Percentiles rank a stretch among this genome's conserved stretches.
Conservation (phyloP, 2,113 vertebrate genomes). For the Lepus americanus region DNA sequence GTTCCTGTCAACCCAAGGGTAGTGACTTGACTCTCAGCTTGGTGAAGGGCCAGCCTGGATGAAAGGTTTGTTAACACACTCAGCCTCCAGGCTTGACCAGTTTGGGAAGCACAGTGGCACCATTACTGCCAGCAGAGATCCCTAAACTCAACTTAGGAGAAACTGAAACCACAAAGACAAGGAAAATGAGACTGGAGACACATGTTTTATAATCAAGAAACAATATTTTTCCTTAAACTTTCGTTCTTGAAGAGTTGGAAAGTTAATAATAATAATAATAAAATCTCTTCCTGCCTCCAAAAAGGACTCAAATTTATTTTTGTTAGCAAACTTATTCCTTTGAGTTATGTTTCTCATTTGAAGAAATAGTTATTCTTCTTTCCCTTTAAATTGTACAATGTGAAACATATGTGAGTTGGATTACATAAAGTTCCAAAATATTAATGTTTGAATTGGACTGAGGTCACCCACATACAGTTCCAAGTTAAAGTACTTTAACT, state of each 20-base stretch:
- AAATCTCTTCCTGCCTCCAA: conserved; percentile 39
- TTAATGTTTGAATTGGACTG: conserved; percentile 52
- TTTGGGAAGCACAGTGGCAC: neutral
- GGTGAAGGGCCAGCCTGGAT: neutral
- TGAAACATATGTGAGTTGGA: conserved; percentile 72
- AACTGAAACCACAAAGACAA: neutral
- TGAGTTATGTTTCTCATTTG: conserved; percentile 64
- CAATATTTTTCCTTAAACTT: conserved; percentile 42
- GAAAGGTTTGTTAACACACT: neutral
- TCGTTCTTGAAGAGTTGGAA: conserved; percentile 2
- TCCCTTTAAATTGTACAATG: conserved; percentile 60
- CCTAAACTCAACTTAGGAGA: neutral
- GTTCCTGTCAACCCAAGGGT: neutral
- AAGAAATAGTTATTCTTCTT: conserved; percentile 56
- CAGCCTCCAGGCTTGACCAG: neutral
- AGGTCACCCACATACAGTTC: conserved; percentile 49
- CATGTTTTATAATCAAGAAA: conserved; percentile 50
- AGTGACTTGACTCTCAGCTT: neutral
- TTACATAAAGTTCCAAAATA: conserved; percentile 62
- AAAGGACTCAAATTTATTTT: conserved; percentile 59
- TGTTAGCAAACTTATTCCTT: conserved; percentile 59
- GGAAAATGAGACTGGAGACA: conserved; percentile 29
- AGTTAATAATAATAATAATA: conserved; percentile 56
- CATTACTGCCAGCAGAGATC: conserved; percentile 1
- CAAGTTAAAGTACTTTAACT: conserved; percentile 61